Conservation (phyloP, 64 coral and sea anemone species). For the Catalaphyllia jardinei region DNA sequence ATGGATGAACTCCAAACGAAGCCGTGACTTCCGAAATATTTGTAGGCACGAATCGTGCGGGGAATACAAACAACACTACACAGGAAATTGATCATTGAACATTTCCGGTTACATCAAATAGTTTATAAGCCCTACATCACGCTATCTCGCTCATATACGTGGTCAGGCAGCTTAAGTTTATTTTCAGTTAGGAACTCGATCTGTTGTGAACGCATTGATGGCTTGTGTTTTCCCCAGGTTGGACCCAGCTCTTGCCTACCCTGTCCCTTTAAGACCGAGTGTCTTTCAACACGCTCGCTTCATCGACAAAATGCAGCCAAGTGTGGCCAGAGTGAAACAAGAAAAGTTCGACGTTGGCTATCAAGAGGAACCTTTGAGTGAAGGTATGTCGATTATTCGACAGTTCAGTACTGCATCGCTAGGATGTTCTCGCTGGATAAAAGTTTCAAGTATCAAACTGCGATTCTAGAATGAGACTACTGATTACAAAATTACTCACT, state of each 20-base stretch:
- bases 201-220: neutral
- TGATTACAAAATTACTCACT: too few relatives aligned
- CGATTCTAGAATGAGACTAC: neutral
- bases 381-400: conserved; percentile 51
- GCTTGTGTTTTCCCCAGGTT: conserved; percentile 60
- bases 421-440: neutral
- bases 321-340: conserved; percentile 67
- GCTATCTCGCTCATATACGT: conserved; percentile 2
- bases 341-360: conserved; percentile 70
- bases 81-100: conserved; percentile 43
- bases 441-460: neutral
- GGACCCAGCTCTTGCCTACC: conserved; percentile 84
- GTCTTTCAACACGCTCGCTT: conserved; percentile 89
- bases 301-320: conserved; percentile 91
- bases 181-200: neutral
- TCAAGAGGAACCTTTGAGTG: conserved; percentile 60
- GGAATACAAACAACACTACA: conserved; percentile 28
- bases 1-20: neutral
- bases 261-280: conserved; percentile 78
- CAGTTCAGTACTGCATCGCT: neutral
- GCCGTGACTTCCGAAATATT: conserved; percentile 47
- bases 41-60: conserved; percentile 20
- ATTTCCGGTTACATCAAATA: conserved; percentile 27
- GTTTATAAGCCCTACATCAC: conserved; percentile 5
- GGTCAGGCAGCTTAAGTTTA: neutral